Evolutionary conservation across 1,140 invertebrate species (phyloP).

Genomic region (Sarcophaga peregrina): DNA sequence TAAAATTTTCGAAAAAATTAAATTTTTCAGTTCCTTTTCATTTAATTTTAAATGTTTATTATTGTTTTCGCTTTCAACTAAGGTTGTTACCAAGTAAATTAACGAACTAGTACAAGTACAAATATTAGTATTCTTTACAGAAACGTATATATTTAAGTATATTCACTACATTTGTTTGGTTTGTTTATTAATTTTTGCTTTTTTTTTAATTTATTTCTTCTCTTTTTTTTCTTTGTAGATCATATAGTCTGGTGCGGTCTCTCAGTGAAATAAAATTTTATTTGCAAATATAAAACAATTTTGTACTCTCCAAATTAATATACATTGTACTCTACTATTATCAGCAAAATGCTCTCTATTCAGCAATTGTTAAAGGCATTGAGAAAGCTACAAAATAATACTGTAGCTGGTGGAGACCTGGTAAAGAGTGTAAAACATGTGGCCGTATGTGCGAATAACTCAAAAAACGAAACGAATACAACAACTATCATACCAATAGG

Average conservation of each 20-base stretch:
- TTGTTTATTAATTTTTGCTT: neutral
- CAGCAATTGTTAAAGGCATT: slow-evolving; percentile 61
- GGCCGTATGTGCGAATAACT: neutral
- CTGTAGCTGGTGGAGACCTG: slow-evolving; percentile 29
- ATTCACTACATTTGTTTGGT: neutral
- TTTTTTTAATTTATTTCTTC: neutral
- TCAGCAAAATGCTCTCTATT: slow-evolving; percentile 54
- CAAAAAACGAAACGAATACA: neutral
- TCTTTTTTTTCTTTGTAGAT: slow-evolving; percentile 5
- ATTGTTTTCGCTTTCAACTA: neutral
- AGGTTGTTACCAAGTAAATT: neutral
- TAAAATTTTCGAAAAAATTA: too few relatives aligned
- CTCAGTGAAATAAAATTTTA: neutral
- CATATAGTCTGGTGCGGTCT: neutral
- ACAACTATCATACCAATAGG: neutral
- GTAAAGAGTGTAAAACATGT: slow-evolving; percentile 43
- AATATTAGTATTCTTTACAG: neutral
- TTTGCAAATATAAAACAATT: neutral
- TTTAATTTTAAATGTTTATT: too few relatives aligned
- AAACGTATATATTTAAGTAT: neutral
- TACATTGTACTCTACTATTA: neutral
- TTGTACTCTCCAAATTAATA: neutral
- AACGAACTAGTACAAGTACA: neutral
- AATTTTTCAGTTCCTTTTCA: too few relatives aligned
- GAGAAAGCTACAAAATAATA: slow-evolving; percentile 45